Evolutionary conservation across 2,113 vertebrate genomes (phyloP).

Genomic region (Melanostigma gelatinosum): DNA sequence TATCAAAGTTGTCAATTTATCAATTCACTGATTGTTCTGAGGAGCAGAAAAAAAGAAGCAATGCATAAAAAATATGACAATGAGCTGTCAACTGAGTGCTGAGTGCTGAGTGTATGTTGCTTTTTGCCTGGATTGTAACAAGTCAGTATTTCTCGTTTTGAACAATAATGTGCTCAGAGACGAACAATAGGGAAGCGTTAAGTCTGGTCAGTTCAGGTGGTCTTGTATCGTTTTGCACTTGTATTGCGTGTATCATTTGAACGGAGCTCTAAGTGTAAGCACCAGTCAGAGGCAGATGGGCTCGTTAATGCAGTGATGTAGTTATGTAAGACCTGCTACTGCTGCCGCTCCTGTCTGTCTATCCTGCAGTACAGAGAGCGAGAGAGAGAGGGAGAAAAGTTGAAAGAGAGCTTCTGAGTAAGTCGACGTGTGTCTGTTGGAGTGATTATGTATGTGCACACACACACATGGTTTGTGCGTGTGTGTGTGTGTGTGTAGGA

Average conservation of each 20-base stretch:
- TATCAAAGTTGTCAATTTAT: background rate
- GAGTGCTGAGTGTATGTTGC: no score
- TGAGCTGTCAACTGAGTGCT: background rate
- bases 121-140: background rate
- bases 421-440: conserved; percentile 2
- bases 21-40: background rate
- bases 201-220: conserved; percentile 1
- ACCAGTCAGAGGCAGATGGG: conserved; percentile 76
- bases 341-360: conserved; percentile 65
- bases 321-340: conserved; percentile 76
- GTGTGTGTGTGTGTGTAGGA: background rate
- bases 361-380: conserved; percentile 58
- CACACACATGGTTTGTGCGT: background rate
- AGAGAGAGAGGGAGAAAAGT: conserved; percentile 26
- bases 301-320: conserved; percentile 77
- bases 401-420: conserved; percentile 28
- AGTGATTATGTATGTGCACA: conserved; percentile 18
- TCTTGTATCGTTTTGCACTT: conserved; percentile 13
- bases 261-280: conserved; percentile 48
- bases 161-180: background rate
- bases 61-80: background rate
- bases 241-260: conserved; percentile 38
- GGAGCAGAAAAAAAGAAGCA: background rate
- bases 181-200: background rate
- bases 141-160: background rate